Base-by-base conservation (phyloP, 2,888 invertebrate species). In the Anorthoa munda region DNA sequence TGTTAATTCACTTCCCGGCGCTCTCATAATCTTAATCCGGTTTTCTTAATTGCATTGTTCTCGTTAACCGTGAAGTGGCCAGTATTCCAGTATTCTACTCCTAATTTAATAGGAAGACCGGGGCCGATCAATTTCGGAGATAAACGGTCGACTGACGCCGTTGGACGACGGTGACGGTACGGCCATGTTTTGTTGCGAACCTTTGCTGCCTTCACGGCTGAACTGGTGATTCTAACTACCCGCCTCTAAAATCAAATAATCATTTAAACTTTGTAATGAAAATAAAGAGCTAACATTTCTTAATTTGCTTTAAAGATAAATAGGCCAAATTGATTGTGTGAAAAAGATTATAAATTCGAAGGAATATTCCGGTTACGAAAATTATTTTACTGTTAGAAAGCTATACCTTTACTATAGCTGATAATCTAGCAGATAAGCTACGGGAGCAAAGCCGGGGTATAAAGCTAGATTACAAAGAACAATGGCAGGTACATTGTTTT, bases 21-120 rank as follows among this genome's bases (percentile, higher is more conserved):
- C 71, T 64, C 84, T 76, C 76, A 65, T 81, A 75, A 79, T 81
- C 56, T 69, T 78, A 84, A 85, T 79, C 82, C 39, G 45, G 48
- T 86, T 79, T 78, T 86, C 76, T 72, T 84, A 84, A 86, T 85
- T 75, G 77, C 72, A 82, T 82, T 82, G 77, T 84, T 71, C 66
- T 74, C 82, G 77, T 75, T 79, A 82, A 82, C 79, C 68, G 56
- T 73, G 66, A 75, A 84, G 70, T 74, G 84, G 86, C 61, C 72
- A 84, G 78, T 79, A 82, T 75, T 60, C 61, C 72, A 84, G 81
- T 77, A 82, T 72, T 64, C 66, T 56, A 63, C 59, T 68, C 50
- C 56, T 80, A 79, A 84, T 77, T 77, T 81, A 85, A 88, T 87
- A 72, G 78, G 71, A 68, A 75, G 77, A 80, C 75, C 76, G 69